Evolutionary conservation across 2,113 vertebrate species (phyloP), one percentile per base, ranked within the genome.

Genomic region (Malurus alboscapulatus): DNA sequence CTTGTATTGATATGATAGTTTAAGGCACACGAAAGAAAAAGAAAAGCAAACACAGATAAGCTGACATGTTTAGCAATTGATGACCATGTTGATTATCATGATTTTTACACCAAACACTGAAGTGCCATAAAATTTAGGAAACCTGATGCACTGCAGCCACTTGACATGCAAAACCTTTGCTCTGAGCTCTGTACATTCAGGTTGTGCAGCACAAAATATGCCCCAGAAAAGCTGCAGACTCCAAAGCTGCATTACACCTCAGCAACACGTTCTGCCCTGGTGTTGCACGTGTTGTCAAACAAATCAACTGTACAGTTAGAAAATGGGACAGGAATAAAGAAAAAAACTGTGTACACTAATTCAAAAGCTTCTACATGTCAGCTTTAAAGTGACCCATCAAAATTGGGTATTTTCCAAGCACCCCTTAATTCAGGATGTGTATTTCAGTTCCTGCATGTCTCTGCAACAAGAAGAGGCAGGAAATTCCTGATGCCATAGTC

Each of bases 341-440:
- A 55, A 74, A 47, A 59, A 27, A 12, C 0, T 0, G 34, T 25
- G 36, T 44, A 22, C 1, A 0, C 44, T 87, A 65, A 40, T 61
- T 69, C 29, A 36, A 24, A 91, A 80, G 67, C 78, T 61, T 71
- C 82, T 91, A 57, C 25, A 7, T 5, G 7, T 72, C 40, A 74
- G 84, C 38, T 81, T 40, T 71, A 65, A 88, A 85, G 94, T 85
- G 65, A 96, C 95, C 94, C 95, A 95, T 91, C 90, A 93, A 96
- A 97, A 96, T 2, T 96, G 94, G 95, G 92, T 90, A 67, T 95
- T 94, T 93, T 91, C 87, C 55, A 83, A 92, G 92, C 91, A 96
- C 57, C 94, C 92, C 80, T 93, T 86, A 84, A 78, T 82, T 94
- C 84, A 95, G 96, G 95, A 94, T 96, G 89, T 96, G 65, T 95